Evolutionary conservation across 2,888 invertebrate genomes (phyloP), one percentile per base, ranked within the genome.

Genomic region (Eremobia ochroleuca): DNA sequence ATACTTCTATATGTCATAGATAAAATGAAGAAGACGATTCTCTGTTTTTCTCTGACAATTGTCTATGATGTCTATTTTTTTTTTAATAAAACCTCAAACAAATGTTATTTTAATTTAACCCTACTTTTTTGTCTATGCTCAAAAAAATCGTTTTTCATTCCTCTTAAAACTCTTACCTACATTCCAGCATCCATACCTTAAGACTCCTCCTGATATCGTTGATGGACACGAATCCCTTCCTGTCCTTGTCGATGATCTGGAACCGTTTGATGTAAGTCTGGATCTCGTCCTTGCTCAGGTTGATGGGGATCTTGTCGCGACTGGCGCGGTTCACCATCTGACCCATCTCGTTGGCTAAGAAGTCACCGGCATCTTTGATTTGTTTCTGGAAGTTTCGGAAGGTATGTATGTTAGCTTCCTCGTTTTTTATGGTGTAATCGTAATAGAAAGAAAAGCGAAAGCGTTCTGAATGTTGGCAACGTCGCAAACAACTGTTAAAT

Each of bases 191-290:
- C 18, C 66, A 80, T 93, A 99, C 99, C 98, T 99, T 99, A 79
- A 99, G 98, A 94, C 99, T 99, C 92, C 99, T 97, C 87, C 99
- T 97, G 87, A 99, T 98, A 93, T 99, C 99, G 94, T 99, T 99
- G 90, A 99, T 98, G 40, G 99, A 99, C 80, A 99, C 99, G 95
- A 98, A 99, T 88, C 99, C 99, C 95, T 99, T 99, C 92, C 98
- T 98, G 92, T 99, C 99, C 90, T 98, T 98, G 97, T 99, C 99
- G 87, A 99, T 98, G 90, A 98, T 98, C 94, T 99, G 98, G 98
- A 99, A 99, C 79, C 99, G 97, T 92, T 99, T 99, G 91, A 99
- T 99, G 95, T 99, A 99, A 15, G 98, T 97, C 94, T 99, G 98
- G 90, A 99, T 98, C 97, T 99, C 99, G 80, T 99, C 99, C 94